Conservation (phyloP, 2,113 vertebrate species). For the Acrocephalus arundinaceus region DNA sequence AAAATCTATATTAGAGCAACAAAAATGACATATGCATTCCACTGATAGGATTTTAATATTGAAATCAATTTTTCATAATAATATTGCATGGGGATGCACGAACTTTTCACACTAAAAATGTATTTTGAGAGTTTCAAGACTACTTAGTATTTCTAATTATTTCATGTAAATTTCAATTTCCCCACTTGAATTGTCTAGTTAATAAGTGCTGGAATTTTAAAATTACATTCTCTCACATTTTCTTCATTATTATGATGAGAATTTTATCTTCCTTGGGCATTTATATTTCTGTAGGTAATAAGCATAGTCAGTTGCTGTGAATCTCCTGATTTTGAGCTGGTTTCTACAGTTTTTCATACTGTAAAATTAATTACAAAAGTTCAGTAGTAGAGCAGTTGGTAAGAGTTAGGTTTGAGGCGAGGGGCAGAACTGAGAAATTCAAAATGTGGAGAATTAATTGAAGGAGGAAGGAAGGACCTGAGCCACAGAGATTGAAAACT, state of each 20-base stretch:
- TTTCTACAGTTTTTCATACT: slow-evolving; percentile 46
- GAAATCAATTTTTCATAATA: slow-evolving; percentile 63
- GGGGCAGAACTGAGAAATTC: not conserved
- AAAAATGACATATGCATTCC: slow-evolving; percentile 68
- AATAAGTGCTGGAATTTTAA: slow-evolving; percentile 66
- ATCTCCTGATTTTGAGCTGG: slow-evolving; percentile 35
- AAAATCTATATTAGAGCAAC: slow-evolving; percentile 62
- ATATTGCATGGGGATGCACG: slow-evolving; percentile 57
- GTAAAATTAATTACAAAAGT: slow-evolving; percentile 64
- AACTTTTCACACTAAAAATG: slow-evolving; percentile 70
- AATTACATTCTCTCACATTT: slow-evolving; percentile 56
- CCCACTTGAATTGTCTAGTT: slow-evolving; percentile 62
- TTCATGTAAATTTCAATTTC: slow-evolving; percentile 64
- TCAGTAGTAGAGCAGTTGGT: slow-evolving; percentile 28
- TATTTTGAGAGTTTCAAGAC: slow-evolving; percentile 65
- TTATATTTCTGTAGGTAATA: slow-evolving; percentile 70
- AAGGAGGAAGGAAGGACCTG: not conserved
- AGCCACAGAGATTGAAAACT: not conserved
- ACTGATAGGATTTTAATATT: slow-evolving; percentile 71
- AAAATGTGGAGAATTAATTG: not conserved
- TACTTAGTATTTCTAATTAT: slow-evolving; percentile 70
- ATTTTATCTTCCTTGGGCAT: slow-evolving; percentile 66
- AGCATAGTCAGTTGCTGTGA: slow-evolving; percentile 40
- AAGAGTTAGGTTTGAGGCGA: not conserved
- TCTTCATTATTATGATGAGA: slow-evolving; percentile 43